phyloP scores from a whole-genome alignment of 2,888 invertebrate genomes.

The Morpho achilles region DNA sequence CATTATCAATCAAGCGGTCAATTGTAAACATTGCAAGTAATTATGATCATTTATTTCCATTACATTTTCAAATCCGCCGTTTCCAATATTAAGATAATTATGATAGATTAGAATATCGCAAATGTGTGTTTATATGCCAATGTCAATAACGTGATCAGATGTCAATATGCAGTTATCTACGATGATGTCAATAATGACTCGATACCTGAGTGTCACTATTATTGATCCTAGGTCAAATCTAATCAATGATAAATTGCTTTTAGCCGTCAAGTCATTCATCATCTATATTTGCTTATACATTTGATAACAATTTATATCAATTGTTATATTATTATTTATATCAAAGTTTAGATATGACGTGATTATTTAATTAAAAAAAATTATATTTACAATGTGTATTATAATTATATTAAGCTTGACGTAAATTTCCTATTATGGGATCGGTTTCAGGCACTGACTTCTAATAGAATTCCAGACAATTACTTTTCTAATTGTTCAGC shows the following conservation, averaged over 20 bases:
- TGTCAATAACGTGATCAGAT: too few relatives aligned
- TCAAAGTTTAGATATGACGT: background rate
- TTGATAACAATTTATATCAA: conserved; percentile 1
- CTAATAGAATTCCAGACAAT: too few relatives aligned
- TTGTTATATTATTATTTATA: background rate
- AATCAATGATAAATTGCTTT: conserved; percentile 4
- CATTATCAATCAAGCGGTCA: background rate
- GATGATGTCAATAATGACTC: conserved; percentile 2
- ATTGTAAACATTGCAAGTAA: conserved; percentile 11
- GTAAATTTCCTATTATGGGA: background rate
- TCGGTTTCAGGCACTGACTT: too few relatives aligned
- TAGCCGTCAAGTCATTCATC: too few relatives aligned
- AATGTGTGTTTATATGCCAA: too few relatives aligned
- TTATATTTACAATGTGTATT: background rate
- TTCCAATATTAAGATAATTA: too few relatives aligned
- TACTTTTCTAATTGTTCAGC: too few relatives aligned
- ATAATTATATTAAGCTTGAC: background rate
- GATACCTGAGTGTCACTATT: conserved; percentile 20
- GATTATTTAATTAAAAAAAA: too few relatives aligned
- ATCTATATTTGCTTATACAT: background rate
- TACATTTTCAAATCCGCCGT: too few relatives aligned
- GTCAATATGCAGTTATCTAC: background rate
- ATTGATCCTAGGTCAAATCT: conserved; percentile 10
- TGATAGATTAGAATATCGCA: too few relatives aligned
- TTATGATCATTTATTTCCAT: conserved; percentile 8